Evolutionary conservation across 2,797 vertebrate genomes (phyloP).

Genomic region (Etheostoma nigrum): DNA sequence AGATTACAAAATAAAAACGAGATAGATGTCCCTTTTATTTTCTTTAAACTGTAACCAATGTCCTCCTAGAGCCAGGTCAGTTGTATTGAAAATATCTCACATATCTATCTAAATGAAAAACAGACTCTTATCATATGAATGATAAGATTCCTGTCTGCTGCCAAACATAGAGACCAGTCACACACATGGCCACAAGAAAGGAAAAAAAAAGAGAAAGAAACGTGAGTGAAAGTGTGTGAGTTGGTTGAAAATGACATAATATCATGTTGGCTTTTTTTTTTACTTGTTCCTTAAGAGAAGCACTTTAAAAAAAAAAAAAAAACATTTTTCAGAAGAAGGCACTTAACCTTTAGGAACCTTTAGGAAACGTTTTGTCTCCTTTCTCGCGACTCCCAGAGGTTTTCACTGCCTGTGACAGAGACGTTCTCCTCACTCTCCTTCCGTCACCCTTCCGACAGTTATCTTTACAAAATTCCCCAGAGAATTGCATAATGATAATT

Average conservation of each 20-base stretch:
- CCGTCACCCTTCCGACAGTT: slow-evolving; percentile 65
- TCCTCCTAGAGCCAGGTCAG: slow-evolving; percentile 55
- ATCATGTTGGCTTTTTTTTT: slow-evolving; percentile 55
- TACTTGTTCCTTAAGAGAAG: slow-evolving; percentile 79
- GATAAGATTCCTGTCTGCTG: slow-evolving; percentile 24
- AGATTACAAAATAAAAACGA: background rate
- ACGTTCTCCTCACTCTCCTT: slow-evolving; percentile 33
- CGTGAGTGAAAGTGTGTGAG: slow-evolving; percentile 41
- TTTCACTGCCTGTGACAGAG: slow-evolving; percentile 34
- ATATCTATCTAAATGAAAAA: background rate
- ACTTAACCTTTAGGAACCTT: slow-evolving; percentile 78
- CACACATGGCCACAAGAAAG: slow-evolving; percentile 14
- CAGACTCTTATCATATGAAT: slow-evolving; percentile 3
- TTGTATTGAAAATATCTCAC: slow-evolving; percentile 17
- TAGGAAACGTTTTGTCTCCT: slow-evolving; percentile 52
- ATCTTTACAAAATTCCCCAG: slow-evolving; percentile 54
- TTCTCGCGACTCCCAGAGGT: slow-evolving; percentile 30
- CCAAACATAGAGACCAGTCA: slow-evolving; percentile 36
- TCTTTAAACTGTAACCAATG: slow-evolving; percentile 13
- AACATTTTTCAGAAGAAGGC: slow-evolving; percentile 76
- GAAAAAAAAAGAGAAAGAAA: slow-evolving; percentile 27
- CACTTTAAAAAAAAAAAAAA: slow-evolving; percentile 75
- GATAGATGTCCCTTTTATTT: slow-evolving; percentile 9
- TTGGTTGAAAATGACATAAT: slow-evolving; percentile 41
- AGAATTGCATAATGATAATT: slow-evolving; percentile 25